Evolutionary conservation across 2,888 invertebrate genomes (phyloP).

Genomic region (Xylota segnis): DNA sequence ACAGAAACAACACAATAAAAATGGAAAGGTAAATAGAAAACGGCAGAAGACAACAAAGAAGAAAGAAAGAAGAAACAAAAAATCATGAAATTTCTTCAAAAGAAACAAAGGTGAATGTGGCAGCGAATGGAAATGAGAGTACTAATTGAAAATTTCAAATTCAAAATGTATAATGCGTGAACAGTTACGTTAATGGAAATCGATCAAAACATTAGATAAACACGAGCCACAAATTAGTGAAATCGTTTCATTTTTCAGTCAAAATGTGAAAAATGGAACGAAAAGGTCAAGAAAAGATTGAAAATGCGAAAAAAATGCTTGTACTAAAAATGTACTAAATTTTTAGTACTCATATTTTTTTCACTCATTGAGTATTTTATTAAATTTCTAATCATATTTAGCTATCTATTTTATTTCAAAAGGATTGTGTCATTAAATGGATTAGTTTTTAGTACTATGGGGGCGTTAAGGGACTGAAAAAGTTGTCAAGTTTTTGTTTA

Average conservation of each 20-base stretch:
- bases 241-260: no score
- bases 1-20: slow-evolving; percentile 1
- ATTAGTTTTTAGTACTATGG: no score
- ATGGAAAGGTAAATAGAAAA: slow-evolving; percentile 1
- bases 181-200: no score
- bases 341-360: neutral
- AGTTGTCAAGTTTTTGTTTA: no score
- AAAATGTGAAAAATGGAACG: no score
- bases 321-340: neutral
- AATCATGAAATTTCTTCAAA: slow-evolving; percentile 1
- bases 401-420: no score
- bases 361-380: neutral
- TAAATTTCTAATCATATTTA: no score
- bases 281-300: neutral
- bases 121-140: slow-evolving; percentile 14
- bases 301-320: neutral
- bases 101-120: neutral
- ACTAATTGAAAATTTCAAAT: neutral
- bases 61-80: neutral
- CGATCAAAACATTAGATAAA: no score
- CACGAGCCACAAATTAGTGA: no score
- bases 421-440: no score
- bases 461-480: no score
- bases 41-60: neutral
- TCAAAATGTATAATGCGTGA: neutral